Base-by-base conservation (phyloP, 2,888 invertebrate species). In the Parapristionchus giblindavisi region DNA sequence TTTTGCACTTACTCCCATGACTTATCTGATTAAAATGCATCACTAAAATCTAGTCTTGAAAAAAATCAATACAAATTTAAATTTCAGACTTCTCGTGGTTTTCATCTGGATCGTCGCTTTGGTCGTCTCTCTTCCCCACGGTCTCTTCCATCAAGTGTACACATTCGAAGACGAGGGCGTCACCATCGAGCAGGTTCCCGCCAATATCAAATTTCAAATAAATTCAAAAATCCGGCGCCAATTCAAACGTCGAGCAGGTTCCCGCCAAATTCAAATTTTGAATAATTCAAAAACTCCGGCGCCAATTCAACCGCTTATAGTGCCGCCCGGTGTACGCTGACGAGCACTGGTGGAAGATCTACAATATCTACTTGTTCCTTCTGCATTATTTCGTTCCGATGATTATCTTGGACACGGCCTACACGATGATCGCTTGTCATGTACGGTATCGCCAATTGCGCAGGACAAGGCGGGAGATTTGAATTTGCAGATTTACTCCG, bases 371-470 rank as follows among this genome's bases (percentile, higher is more conserved):
- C 76, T 82, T 90, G 63, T 87, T 89, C 5, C 77, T 83, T 5
- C 80, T 84, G 11, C 91, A 91, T 85, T 95, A 94, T 88, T 90
- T 94, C 81, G 92, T 93, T 60, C 95, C 94, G 0, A 90, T 94
- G 80, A 91, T 92, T 82, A 92, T 94, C 81, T 94, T 95, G 85
- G 92, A 93, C 71, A 93, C 92, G 86, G 93, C 94, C 21, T 95
- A 95, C 89, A 92, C 91, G 60, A 91, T 93, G 85, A 93, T 94
- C 92, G 93, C 93, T 14, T 48, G 43, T 24, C 60, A 52, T 36
- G 73, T 74, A 27, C n/a, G n/a, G n/a, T n/a, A n/a, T n/a, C 17
- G 24, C 17, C 29, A 8, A 11, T n/a, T 8, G n/a, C n/a, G 58
- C 11, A 8, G 27, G 24, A n/a, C n/a, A 58, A 58, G 27, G 8